These are phyloP conservation scores for Amblyopsis rosae DNA, from an alignment of 2,113 vertebrate species.

Conservation along the genomic window DNA sequence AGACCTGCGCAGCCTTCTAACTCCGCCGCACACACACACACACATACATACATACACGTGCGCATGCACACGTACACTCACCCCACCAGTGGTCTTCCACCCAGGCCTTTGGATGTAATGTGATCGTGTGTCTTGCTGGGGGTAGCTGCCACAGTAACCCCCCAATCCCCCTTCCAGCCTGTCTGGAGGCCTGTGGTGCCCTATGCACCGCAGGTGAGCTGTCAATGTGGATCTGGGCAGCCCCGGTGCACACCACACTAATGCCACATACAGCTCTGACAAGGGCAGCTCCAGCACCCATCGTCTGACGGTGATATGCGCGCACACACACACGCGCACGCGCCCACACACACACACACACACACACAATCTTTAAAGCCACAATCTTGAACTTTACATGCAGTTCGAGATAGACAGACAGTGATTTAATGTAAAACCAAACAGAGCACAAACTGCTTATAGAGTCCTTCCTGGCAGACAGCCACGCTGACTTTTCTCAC, in stretches of 20 bases:
- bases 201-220: slow-evolving; percentile 68
- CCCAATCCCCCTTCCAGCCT: slow-evolving; percentile 3
- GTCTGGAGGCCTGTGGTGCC: slow-evolving; percentile 54
- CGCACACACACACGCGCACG: slow-evolving; percentile 15
- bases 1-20: background rate
- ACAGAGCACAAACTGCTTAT: no score
- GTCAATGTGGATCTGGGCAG: slow-evolving; percentile 60
- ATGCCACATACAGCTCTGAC: background rate
- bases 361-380: background rate
- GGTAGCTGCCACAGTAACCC: slow-evolving; percentile 28
- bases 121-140: slow-evolving; percentile 44
- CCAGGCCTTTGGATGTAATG: slow-evolving; percentile 56
- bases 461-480: no score
- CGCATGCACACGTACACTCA: background rate
- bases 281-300: background rate
- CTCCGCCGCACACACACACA: no score
- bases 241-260: slow-evolving; percentile 31
- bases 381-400: background rate
- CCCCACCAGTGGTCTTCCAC: slow-evolving; percentile 13
- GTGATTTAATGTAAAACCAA: no score
- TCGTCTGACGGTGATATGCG: slow-evolving; percentile 23
- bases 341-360: slow-evolving; percentile 28
- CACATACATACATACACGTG: background rate
- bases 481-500: no score
- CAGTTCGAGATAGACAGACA: no score